Base-by-base conservation (phyloP, 2,113 vertebrate genomes). In the Hoplias malabaricus region DNA sequence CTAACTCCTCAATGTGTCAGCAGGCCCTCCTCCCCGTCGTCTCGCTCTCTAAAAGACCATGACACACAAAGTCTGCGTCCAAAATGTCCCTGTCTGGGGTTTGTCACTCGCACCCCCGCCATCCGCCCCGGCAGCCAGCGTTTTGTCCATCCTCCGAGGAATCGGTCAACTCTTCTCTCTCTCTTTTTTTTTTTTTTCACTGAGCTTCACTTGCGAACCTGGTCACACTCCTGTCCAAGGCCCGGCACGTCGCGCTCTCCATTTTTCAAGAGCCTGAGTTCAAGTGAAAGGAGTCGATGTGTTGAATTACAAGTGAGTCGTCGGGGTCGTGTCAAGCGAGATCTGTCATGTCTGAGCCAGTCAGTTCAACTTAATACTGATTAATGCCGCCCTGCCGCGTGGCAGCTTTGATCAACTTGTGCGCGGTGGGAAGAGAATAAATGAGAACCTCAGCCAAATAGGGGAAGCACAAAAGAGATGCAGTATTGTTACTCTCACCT, bases 361-460 rank as follows among this genome's bases (percentile, higher is more conserved):
- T 78, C 73, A 59, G 69, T 83, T 74, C 61, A 25, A 59, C 65
- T 79, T 79, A 82, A 79, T 76, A 43, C 81, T 83, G 73, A 79
- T 76, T 62, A 76, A 83, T 76, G 61, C 33, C 46, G 72, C 68
- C 34, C 77, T 71, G 73, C 59, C 57, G 38, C 38, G 21, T 59
- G 50, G 40, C 53, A 33, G 53, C 23, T 75, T 72, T 56, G 46
- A 70, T 61, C 48, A 42, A 38, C 67, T 63, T 23, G 63, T 42
- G 63, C 31, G 61, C 69, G 73, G 79, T 66, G 43, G 62, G 48
- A 56, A 46, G 43, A 50, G 48, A 79, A 82, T 75, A 69, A 75
- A 75, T 69, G 72, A 79, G 63, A 23, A 59, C 78, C 29, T 36
- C 50, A 31, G 68, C 10, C 1, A 48, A 36, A 8, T 23, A 11